Evolutionary conservation across 2,113 vertebrate species (phyloP).

Genomic region (Lanius ludovicianus): DNA sequence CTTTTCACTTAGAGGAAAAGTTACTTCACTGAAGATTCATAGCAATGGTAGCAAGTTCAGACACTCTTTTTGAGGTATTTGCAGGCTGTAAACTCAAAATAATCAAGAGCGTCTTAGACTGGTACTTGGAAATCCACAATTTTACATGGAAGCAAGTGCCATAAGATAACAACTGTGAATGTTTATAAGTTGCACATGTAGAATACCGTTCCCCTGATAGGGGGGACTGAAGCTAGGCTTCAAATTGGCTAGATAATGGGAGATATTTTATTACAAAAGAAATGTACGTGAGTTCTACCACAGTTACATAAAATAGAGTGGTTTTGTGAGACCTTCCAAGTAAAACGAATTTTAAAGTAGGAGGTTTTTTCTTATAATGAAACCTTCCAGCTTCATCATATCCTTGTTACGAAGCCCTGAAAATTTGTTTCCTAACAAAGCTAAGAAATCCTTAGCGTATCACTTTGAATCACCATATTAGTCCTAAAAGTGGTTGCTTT

Average conservation of each 20-base stretch:
- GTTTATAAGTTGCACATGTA: neutral
- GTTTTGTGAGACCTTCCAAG: neutral
- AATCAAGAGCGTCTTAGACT: neutral
- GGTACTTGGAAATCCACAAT: neutral
- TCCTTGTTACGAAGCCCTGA: neutral
- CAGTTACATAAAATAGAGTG: neutral
- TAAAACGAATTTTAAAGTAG: neutral
- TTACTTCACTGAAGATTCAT: neutral
- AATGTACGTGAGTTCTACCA: neutral
- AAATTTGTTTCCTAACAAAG: neutral
- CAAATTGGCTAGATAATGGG: neutral
- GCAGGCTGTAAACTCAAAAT: neutral
- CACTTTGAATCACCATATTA: neutral
- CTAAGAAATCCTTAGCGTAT: neutral
- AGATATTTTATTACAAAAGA: neutral
- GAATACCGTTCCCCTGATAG: neutral
- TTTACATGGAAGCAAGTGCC: neutral
- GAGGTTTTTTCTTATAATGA: neutral
- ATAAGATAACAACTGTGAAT: neutral
- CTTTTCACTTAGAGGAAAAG: neutral
- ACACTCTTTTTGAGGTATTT: neutral
- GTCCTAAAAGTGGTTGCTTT: neutral
- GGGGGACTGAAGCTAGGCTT: neutral
- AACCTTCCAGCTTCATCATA: neutral
- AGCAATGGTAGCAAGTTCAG: neutral